These are phyloP conservation scores for Lycophotia porphyrea DNA, from an alignment of 2,888 invertebrate species.

Conservation along the genomic window DNA sequence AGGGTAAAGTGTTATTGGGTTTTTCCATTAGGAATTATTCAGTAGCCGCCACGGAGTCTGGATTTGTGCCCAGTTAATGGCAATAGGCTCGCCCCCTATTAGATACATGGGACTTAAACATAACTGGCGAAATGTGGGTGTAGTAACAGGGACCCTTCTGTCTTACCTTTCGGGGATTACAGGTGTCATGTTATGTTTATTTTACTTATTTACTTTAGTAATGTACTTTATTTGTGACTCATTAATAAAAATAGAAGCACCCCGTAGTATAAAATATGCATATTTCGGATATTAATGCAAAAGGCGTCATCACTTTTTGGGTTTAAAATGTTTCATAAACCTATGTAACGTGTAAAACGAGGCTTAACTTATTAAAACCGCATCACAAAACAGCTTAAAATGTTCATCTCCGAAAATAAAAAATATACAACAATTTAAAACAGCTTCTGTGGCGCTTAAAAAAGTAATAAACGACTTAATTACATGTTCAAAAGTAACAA, in stretches of 20 bases:
- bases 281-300: neutral
- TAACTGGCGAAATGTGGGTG: no score
- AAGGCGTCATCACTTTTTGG: neutral
- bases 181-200: no score
- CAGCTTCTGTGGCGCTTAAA: neutral
- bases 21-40: no score
- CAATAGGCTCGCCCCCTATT: no score
- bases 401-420: conserved; percentile 14
- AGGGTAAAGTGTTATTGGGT: no score
- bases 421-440: conserved; percentile 28
- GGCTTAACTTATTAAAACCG: conserved; percentile 13
- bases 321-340: neutral
- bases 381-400: conserved; percentile 13
- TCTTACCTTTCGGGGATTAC: no score
- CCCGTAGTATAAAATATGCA: neutral
- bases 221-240: neutral
- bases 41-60: no score
- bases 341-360: neutral
- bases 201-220: neutral
- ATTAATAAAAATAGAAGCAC: neutral
- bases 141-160: no score
- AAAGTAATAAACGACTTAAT: conserved; percentile 28
- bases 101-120: no score
- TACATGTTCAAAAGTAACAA: conserved; percentile 33
- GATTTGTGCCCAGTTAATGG: no score